These are phyloP conservation scores for Nomada ruficornis DNA, from an alignment of 2,888 invertebrate species.

Conservation along the genomic window DNA sequence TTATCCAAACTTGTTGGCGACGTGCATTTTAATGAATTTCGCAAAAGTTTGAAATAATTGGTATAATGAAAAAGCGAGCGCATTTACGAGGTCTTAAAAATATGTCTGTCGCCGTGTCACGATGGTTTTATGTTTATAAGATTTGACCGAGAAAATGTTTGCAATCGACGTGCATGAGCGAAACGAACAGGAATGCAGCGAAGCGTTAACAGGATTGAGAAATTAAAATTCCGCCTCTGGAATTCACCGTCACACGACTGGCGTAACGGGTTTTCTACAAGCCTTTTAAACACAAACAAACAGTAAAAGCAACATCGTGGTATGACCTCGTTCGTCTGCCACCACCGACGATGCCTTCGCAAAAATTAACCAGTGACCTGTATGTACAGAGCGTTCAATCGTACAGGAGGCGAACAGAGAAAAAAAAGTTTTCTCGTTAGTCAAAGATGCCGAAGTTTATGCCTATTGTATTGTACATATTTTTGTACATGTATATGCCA, in stretches of 20 bases:
- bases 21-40: neutral
- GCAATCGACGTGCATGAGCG: constrained; percentile 25
- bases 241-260: constrained; percentile 55
- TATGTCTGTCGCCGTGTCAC: neutral
- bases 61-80: neutral
- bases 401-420: too few relatives aligned
- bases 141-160: constrained; percentile 21
- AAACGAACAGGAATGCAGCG: constrained; percentile 58
- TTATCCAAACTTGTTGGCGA: neutral
- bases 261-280: constrained; percentile 67
- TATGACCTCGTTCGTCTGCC: constrained; percentile 67
- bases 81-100: neutral
- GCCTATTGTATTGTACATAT: too few relatives aligned
- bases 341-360: constrained; percentile 27
- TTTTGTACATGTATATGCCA: too few relatives aligned
- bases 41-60: neutral
- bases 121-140: neutral
- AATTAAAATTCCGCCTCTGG: constrained; percentile 72
- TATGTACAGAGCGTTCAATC: too few relatives aligned
- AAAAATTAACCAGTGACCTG: constrained; percentile 27
- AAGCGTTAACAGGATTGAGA: constrained; percentile 69
- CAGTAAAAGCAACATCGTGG: constrained; percentile 47
- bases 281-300: constrained; percentile 47
- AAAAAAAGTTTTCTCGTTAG: neutral
- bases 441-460: too few relatives aligned